These are phyloP conservation scores for Philereme vetulata DNA, from an alignment of 2,888 invertebrate species.

Conservation along the genomic window DNA sequence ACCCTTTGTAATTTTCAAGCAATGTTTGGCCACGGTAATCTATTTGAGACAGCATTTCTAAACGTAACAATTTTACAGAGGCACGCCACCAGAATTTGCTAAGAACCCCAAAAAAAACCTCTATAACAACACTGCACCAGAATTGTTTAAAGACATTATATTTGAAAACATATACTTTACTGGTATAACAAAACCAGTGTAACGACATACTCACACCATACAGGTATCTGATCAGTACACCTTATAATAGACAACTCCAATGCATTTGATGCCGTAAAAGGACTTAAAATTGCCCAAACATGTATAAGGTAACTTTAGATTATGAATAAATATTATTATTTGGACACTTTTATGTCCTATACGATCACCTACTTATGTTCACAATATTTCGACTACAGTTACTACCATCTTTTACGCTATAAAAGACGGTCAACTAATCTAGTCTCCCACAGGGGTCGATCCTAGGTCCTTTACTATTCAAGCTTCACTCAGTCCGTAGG, in stretches of 20 bases:
- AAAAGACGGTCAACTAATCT: constrained; percentile 12
- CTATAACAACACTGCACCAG: not conserved
- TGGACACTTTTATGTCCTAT: constrained; percentile 5
- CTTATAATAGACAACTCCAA: constrained; percentile 4
- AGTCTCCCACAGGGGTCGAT: constrained; percentile 31
- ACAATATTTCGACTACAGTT: constrained; percentile 1
- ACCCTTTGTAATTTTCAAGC: not conserved
- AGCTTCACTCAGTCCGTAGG: constrained; percentile 68
- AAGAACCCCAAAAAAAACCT: constrained; percentile 54
- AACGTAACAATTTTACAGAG: constrained; percentile 33
- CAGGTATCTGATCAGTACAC: not conserved
- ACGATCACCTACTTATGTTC: not conserved
- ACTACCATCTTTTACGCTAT: constrained; percentile 7
- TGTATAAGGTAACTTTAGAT: constrained; percentile 10
- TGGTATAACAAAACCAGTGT: too few species aligned
- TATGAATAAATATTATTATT: not conserved
- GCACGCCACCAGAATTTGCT: constrained; percentile 45
- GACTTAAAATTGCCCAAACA: not conserved
- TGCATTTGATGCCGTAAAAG: not conserved
- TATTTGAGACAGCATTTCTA: constrained; percentile 22
- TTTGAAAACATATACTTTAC: not conserved
- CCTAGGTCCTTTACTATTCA: constrained; percentile 29
- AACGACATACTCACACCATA: too few species aligned
- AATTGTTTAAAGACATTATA: not conserved
- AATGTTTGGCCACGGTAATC: constrained; percentile 10